These are phyloP conservation scores for Liolophura sinensis DNA, from an alignment of 1,140 invertebrate species.

Conservation along the genomic window DNA sequence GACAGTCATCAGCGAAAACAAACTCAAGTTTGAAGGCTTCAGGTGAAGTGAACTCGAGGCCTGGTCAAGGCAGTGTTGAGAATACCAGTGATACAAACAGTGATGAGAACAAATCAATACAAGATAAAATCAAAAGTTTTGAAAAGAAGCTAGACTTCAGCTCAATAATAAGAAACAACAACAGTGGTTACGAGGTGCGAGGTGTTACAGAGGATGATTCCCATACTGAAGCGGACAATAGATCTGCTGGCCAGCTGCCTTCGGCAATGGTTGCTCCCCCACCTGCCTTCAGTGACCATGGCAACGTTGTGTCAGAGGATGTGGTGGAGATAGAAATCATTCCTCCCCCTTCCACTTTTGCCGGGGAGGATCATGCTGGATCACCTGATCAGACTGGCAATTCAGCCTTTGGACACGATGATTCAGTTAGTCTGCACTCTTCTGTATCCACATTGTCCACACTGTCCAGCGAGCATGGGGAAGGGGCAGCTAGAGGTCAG, in stretches of 20 bases:
- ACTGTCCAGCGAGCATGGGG: conserved; percentile 42
- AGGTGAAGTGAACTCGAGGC: not conserved
- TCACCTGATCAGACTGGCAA: conserved; percentile 10
- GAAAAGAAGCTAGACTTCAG: no score
- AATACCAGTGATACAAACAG: not conserved
- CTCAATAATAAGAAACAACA: no score
- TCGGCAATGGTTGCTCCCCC: conserved; percentile 26
- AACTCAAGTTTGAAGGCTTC: not conserved
- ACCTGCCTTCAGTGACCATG: conserved; percentile 37
- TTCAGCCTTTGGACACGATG: conserved; percentile 32
- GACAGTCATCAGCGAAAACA: not conserved
- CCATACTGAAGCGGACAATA: conserved; percentile 23
- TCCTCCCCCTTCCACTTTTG: conserved; percentile 42
- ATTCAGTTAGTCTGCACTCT: conserved; percentile 43
- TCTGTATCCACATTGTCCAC: conserved; percentile 49
- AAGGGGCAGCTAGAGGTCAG: conserved; percentile 7
- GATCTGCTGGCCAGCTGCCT: conserved; percentile 4
- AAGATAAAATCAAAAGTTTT: no score
- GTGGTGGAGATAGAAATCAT: conserved; percentile 44
- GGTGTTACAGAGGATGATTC: conserved; percentile 42
- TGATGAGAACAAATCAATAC: no score
- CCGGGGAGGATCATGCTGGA: conserved; percentile 16
- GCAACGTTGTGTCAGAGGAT: conserved; percentile 6
- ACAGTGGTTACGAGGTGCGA: no score
- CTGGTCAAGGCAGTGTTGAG: not conserved